Conservation (phyloP, 2,888 invertebrate genomes). For the Tachina fera region DNA sequence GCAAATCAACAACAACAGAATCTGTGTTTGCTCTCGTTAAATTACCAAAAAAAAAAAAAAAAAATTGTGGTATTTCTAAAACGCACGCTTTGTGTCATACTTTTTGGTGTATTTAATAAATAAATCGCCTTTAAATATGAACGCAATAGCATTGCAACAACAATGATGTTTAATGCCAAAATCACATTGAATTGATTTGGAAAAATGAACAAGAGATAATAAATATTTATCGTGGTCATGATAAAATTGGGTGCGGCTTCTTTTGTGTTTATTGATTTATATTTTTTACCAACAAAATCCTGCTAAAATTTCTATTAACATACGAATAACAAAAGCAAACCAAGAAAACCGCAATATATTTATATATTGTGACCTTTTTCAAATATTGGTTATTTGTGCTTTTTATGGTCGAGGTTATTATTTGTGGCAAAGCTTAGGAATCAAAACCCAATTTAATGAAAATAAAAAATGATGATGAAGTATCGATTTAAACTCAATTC, state of each 20-base stretch:
- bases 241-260: slow-evolving; percentile 63
- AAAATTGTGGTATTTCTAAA: not conserved
- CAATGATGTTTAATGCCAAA: not conserved
- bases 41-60: not conserved
- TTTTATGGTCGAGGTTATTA: slow-evolving; percentile 28
- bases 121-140: slow-evolving; percentile 4
- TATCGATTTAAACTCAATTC: slow-evolving; percentile 20
- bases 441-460: slow-evolving; percentile 11
- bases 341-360: slow-evolving; percentile 35
- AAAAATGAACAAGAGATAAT: slow-evolving; percentile 10
- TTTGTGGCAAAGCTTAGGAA: slow-evolving; percentile 3
- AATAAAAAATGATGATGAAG: not conserved
- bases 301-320: slow-evolving; percentile 26
- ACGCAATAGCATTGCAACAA: not conserved
- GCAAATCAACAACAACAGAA: no score
- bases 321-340: slow-evolving; percentile 16
- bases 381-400: not conserved
- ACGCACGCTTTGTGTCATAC: slow-evolving; percentile 5
- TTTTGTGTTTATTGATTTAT: slow-evolving; percentile 61
- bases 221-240: slow-evolving; percentile 59
- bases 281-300: slow-evolving; percentile 27
- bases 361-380: slow-evolving; percentile 16
- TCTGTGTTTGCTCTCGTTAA: no score
- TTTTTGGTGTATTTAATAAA: slow-evolving; percentile 10
- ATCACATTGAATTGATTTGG: slow-evolving; percentile 30